These are phyloP conservation scores for Apogon talboti DNA, from an alignment of 2,797 vertebrate genomes.

Conservation along the genomic window DNA sequence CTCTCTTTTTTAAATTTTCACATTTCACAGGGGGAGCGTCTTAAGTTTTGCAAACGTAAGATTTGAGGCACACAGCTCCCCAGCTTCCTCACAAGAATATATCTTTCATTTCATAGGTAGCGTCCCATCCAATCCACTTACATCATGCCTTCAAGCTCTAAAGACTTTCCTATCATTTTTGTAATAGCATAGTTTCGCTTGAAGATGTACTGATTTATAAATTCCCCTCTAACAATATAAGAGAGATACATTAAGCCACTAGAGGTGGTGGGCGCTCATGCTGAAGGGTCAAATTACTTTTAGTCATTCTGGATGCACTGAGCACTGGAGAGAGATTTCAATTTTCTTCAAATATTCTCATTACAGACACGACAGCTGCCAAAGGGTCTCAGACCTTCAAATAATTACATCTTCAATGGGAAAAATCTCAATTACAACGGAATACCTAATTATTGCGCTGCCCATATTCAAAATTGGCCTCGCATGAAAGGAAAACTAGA, in stretches of 20 bases:
- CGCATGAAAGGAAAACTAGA: constrained; percentile 63
- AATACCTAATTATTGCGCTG: constrained; percentile 79
- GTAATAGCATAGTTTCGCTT: constrained; percentile 76
- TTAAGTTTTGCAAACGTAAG: constrained; percentile 40
- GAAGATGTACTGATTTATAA: constrained; percentile 77
- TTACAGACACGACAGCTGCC: constrained; percentile 76
- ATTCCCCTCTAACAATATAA: constrained; percentile 73
- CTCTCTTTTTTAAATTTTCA: constrained; percentile 12
- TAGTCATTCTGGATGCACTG: constrained; percentile 73
- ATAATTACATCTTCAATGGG: constrained; percentile 84
- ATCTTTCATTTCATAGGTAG: constrained; percentile 51
- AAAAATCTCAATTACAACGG: constrained; percentile 82
- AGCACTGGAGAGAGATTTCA: constrained; percentile 78
- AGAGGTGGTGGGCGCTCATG: constrained; percentile 46
- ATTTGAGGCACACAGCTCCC: constrained; percentile 24
- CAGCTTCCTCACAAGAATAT: constrained; percentile 31
- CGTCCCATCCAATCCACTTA: constrained; percentile 71
- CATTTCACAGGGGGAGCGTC: constrained; percentile 6
- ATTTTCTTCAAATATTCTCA: constrained; percentile 84
- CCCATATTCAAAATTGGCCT: constrained; percentile 70
- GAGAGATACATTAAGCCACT: constrained; percentile 64
- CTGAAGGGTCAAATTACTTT: constrained; percentile 79
- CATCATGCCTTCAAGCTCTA: constrained; percentile 69
- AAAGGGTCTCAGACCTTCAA: constrained; percentile 74
- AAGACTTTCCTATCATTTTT: constrained; percentile 65